Percentiles rank a stretch among this genome's conserved stretches.
Conservation (phyloP, 2,888 invertebrate genomes). For the Lysandra coridon region DNA sequence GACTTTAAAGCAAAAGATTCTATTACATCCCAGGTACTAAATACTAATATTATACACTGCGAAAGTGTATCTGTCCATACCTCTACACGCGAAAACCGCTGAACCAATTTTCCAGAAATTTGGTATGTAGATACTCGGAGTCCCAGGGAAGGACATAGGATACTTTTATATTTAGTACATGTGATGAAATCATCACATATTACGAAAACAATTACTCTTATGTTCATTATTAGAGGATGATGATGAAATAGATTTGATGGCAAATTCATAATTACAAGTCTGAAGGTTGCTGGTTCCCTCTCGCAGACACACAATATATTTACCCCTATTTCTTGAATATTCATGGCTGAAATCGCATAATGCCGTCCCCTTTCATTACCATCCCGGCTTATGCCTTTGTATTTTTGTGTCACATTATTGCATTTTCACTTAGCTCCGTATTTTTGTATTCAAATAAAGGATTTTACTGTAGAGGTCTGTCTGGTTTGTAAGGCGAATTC, state of each 20-base stretch:
- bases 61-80: no score
- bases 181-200: no score
- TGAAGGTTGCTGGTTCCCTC: slow-evolving; percentile 1
- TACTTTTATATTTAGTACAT: no score
- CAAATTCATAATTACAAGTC: neutral
- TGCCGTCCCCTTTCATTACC: slow-evolving; percentile 39
- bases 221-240: neutral
- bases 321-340: slow-evolving; percentile 37
- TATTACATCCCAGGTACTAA: no score
- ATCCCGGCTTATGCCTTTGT: slow-evolving; percentile 34
- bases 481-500: neutral
- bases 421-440: slow-evolving; percentile 21
- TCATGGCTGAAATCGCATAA: slow-evolving; percentile 39
- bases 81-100: no score
- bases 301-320: slow-evolving; percentile 24
- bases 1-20: no score
- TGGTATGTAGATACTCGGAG: no score
- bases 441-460: slow-evolving; percentile 27
- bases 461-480: neutral
- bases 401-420: slow-evolving; percentile 21
- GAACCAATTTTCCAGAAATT: no score
- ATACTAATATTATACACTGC: no score
- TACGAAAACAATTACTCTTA: no score
- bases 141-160: no score
- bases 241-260: neutral